Evolutionary conservation across 2,113 vertebrate genomes (phyloP).

Genomic region (Amia ocellicauda): DNA sequence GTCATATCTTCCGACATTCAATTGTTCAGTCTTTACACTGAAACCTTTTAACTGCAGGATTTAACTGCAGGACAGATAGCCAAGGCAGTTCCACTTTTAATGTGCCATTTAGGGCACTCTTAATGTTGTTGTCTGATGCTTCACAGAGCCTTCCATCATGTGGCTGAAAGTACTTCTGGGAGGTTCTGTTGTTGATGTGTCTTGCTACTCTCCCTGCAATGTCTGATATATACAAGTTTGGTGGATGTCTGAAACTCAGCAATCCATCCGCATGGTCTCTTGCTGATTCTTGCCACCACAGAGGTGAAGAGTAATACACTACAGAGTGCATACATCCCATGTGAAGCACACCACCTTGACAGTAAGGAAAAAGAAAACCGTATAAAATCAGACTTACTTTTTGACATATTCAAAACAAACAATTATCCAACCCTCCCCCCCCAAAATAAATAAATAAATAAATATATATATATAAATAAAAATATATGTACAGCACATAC

Average conservation of each 20-base stretch:
- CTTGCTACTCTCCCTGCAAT: too few species aligned
- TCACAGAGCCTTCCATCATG: constrained; percentile 14
- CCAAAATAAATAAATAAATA: too few species aligned
- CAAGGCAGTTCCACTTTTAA: constrained; percentile 4
- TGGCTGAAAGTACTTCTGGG: constrained; percentile 16
- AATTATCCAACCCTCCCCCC: too few species aligned
- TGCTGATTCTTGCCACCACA: constrained; percentile 28
- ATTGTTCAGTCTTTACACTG: too few species aligned
- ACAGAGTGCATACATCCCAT: constrained; percentile 11
- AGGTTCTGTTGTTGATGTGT: constrained; percentile 6
- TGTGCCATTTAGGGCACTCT: neutral
- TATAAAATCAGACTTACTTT: too few species aligned
- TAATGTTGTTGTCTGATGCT: too few species aligned
- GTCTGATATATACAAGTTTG: too few species aligned
- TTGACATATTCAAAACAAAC: too few species aligned
- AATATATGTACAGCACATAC: neutral
- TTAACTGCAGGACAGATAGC: neutral
- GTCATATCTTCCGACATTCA: neutral
- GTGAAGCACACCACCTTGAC: constrained; percentile 16
- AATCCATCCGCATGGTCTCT: constrained; percentile 10
- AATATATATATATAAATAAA: neutral
- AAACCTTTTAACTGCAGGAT: neutral
- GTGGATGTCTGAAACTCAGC: constrained; percentile 12
- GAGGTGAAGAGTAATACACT: constrained; percentile 12
- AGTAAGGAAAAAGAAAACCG: too few species aligned